phyloP scores from a whole-genome alignment of 2,888 invertebrate genomes.

The Monopis laevigella region DNA sequence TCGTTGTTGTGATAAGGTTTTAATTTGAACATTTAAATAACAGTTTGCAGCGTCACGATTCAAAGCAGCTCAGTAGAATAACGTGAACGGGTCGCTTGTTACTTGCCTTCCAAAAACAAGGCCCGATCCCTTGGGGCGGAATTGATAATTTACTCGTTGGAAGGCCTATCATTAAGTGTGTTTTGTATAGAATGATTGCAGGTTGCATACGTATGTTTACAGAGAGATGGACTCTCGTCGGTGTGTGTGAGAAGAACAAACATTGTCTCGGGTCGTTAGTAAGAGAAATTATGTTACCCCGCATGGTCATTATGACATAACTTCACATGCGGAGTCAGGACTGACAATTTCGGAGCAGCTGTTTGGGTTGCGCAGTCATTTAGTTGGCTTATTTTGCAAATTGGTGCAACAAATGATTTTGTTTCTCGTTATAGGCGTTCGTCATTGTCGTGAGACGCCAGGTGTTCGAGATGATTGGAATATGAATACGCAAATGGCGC shows the following conservation, averaged over 20 bases:
- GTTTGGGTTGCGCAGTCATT: constrained; percentile 6
- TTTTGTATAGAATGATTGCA: constrained; percentile 54
- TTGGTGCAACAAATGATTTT: constrained; percentile 3
- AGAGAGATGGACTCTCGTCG: constrained; percentile 35
- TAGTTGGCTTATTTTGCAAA: constrained; percentile 10
- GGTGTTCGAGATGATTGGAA: no score
- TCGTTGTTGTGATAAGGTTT: not conserved
- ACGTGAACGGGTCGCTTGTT: constrained; percentile 33
- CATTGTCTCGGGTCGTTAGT: constrained; percentile 61
- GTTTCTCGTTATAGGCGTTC: constrained; percentile 3
- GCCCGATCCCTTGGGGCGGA: constrained; percentile 53
- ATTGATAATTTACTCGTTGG: constrained; percentile 65
- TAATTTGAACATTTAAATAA: not conserved
- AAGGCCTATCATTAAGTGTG: constrained; percentile 61
- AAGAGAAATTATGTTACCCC: constrained; percentile 46
- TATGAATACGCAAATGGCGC: no score
- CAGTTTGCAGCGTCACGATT: constrained; percentile 4
- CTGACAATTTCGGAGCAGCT: not conserved
- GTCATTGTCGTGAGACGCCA: constrained; percentile 2
- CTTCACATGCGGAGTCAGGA: constrained; percentile 14
- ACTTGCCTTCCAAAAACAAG: constrained; percentile 56
- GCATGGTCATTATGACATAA: constrained; percentile 50
- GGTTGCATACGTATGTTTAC: constrained; percentile 51
- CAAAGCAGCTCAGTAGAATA: not conserved
- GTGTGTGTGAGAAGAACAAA: constrained; percentile 56